Conservation (phyloP, 2,888 invertebrate species). For the Meliscaeva auricollis region DNA sequence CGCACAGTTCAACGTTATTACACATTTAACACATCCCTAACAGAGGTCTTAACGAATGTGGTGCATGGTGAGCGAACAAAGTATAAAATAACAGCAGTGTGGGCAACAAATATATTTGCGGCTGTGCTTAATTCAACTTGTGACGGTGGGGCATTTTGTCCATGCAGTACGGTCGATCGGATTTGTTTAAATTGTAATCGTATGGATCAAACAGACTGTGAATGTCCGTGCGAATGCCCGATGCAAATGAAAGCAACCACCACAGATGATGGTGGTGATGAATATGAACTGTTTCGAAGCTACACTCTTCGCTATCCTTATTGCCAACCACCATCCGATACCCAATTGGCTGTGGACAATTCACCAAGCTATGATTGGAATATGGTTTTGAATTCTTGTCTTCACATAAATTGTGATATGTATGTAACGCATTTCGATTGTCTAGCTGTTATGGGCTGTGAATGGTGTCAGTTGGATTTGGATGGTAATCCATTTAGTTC, state of each 20-base stretch:
- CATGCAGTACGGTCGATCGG: conserved; percentile 95
- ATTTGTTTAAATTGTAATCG: conserved; percentile 96
- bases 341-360: conserved; percentile 78
- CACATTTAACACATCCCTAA: conserved; percentile 90
- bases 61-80: conserved; percentile 95
- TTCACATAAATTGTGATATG: conserved; percentile 88
- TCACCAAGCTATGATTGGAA: conserved; percentile 84
- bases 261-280: background rate
- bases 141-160: conserved; percentile 93
- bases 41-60: conserved; percentile 91
- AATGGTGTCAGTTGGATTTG: conserved; percentile 94
- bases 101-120: conserved; percentile 94
- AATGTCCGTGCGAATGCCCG: conserved; percentile 97
- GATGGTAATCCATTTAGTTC: conserved; percentile 89
- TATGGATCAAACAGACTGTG: conserved; percentile 97
- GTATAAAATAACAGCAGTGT: conserved; percentile 92
- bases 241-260: conserved; percentile 80
- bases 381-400: conserved; percentile 87
- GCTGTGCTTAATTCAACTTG: conserved; percentile 95
- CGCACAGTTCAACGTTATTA: conserved; percentile 94
- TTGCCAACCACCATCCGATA: conserved; percentile 81
- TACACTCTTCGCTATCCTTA: conserved; percentile 81
- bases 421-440: conserved; percentile 88
- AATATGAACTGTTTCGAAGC: conserved; percentile 74
- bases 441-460: conserved; percentile 92